Percentiles rank a stretch among this genome's conserved stretches.
Evolutionary conservation across 2,113 vertebrate genomes (phyloP).

Genomic region (Cryptomyrus ogoouensis): DNA sequence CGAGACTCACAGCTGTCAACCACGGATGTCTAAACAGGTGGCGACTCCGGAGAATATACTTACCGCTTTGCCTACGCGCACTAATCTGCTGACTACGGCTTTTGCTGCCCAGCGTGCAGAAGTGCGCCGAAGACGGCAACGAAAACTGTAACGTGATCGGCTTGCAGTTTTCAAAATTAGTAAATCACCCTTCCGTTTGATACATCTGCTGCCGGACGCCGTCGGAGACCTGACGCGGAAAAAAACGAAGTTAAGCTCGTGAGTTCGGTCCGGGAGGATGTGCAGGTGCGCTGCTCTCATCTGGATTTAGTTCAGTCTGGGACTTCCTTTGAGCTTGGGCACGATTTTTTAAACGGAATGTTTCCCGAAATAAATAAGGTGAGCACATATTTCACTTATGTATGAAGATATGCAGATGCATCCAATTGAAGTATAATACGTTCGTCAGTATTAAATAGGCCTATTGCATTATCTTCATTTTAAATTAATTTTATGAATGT

Average conservation of each 20-base stretch:
- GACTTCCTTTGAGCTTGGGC: not conserved
- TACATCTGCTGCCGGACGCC: not conserved
- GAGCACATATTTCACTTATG: conserved; percentile 36
- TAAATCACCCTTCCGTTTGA: not conserved
- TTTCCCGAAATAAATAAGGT: conserved; percentile 71
- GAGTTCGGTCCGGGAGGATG: conserved; percentile 8
- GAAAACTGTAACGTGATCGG: conserved; percentile 16
- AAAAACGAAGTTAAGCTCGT: not conserved
- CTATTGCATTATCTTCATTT: not conserved
- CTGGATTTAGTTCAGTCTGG: conserved; percentile 41
- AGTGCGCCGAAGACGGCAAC: conserved; percentile 9
- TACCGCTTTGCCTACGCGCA: conserved; percentile 44
- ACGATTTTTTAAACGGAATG: conserved; percentile 42
- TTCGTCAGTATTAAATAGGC: not conserved
- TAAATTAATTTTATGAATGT: not conserved
- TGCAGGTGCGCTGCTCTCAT: not conserved
- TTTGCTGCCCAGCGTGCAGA: conserved; percentile 23
- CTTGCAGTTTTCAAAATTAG: conserved; percentile 1
- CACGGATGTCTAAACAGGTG: conserved; percentile 58
- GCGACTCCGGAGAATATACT: conserved; percentile 36
- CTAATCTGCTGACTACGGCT: conserved; percentile 58
- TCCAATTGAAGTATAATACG: not conserved
- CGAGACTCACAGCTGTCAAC: conserved; percentile 47
- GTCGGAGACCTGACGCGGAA: not conserved
- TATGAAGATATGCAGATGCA: conserved; percentile 18